Evolutionary conservation across 2,113 vertebrate genomes (phyloP).

Genomic region (Loxodonta africana): DNA sequence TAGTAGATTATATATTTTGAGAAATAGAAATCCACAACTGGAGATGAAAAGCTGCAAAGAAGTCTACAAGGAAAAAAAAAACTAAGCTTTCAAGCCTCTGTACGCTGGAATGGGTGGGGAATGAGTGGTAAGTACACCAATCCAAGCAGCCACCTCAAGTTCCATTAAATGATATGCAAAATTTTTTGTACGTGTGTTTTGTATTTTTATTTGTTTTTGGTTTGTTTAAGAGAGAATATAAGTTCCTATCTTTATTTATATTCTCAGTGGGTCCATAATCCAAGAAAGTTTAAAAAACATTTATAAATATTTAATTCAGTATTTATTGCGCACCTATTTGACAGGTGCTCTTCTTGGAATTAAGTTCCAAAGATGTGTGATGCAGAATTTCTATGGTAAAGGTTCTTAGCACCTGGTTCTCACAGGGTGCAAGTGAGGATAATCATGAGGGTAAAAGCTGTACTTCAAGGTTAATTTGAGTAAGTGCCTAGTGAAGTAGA

Average conservation of each 20-base stretch:
- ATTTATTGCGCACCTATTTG: background rate
- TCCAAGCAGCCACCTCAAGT: background rate
- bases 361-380: background rate
- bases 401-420: background rate
- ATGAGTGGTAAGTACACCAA: background rate
- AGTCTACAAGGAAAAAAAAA: background rate
- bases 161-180: background rate
- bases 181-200: background rate
- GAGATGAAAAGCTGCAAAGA: background rate
- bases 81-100: background rate
- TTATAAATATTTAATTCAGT: slow-evolving; percentile 19
- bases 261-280: background rate
- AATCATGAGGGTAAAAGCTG: background rate
- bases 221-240: background rate
- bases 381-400: slow-evolving; percentile 1
- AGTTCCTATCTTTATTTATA: background rate
- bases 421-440: background rate
- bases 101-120: background rate
- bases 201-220: background rate
- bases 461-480: background rate
- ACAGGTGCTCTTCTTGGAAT: background rate
- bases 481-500: background rate
- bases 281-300: background rate
- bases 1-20: background rate
- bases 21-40: background rate